Evolutionary conservation across 53 echinoderm and acorn worm genomes (phyloP), one percentile per base, ranked within the genome.

Genomic region (Hippasteria phrygiana): DNA sequence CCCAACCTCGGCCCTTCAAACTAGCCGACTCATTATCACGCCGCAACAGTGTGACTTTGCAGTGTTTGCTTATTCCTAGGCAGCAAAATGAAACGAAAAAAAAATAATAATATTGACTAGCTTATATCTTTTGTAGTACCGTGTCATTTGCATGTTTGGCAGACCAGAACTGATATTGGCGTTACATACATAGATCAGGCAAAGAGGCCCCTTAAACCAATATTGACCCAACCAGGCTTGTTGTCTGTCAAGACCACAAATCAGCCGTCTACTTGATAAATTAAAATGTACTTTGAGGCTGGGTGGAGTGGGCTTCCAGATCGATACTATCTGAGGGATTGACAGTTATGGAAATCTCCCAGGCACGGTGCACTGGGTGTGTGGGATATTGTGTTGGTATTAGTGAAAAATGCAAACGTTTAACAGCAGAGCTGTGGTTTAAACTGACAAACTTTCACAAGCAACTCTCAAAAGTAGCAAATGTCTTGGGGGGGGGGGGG

Each of bases 211-310:
- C 14, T 5, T 73, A 20, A 22, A 43, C 73, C n/a, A 73, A 73
- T 73, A 73, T 73, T 73, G 73, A 73, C 73, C 20, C 73, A 11
- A 22, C n/a, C 4, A 22, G n/a, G 32, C 73, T 73, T 34, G 22
- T 73, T 73, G 43, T 43, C 9, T 73, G 73, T 73, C 41, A 42
- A 73, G 26, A 35, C 29, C 62, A 42, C 73, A 41, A 73, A 73
- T 73, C 73, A 42, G 8, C 7, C 17, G 6, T 42, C 24, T 26
- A 73, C 73, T 73, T 73, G 73, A 73, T 73, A 73, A 73, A 73
- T 73, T 73, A 73, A 73, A 73, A 73, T 73, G 73, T 34, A 73
- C 73, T 73, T 73, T 73, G 73, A 73, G 32, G 73, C 73, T 26
- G 32, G 73, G 73, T 73, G 73, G 41, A 73, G 73, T 73, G 73